Percentiles rank a stretch among this genome's conserved stretches.
These are phyloP conservation scores for Lycocerus yunnanus DNA, from an alignment of 2,888 invertebrate genomes.

Conservation along the genomic window DNA sequence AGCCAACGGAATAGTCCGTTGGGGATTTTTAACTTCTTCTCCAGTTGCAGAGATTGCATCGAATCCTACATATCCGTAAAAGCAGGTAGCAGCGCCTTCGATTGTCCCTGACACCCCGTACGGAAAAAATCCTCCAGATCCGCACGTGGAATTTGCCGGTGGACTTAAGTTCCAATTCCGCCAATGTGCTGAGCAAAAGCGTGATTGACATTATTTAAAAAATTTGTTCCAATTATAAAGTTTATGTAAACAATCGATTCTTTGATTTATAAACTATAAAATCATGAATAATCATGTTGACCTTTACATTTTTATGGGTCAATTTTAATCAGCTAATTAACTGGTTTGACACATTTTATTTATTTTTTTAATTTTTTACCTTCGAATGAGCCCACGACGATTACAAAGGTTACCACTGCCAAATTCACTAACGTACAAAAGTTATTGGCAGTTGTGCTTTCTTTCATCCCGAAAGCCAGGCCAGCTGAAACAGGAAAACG, in stretches of 20 bases:
- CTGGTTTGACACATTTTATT: neutral
- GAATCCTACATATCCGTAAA: neutral
- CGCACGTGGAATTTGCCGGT: neutral
- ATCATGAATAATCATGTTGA: neutral
- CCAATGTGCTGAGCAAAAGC: neutral
- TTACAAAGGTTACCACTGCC: constrained; percentile 65
- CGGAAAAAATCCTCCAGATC: neutral
- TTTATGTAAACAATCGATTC: neutral
- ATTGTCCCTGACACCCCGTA: neutral
- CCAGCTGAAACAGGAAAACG: constrained; percentile 59
- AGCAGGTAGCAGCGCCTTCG: neutral
- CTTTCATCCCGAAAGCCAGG: constrained; percentile 83
- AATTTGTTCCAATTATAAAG: no score
- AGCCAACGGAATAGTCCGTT: neutral
- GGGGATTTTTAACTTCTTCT: neutral
- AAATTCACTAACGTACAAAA: constrained; percentile 84
- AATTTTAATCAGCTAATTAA: neutral
- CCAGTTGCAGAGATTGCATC: neutral
- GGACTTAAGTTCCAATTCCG: neutral
- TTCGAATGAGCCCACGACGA: neutral
- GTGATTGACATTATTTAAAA: neutral
- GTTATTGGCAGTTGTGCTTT: constrained; percentile 85
- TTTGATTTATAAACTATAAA: neutral
- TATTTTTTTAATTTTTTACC: neutral
- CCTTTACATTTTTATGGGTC: neutral